Evolutionary conservation across 2,888 invertebrate genomes (phyloP), one percentile per base, ranked within the genome.

Genomic region (Drosophila lacicola): DNA sequence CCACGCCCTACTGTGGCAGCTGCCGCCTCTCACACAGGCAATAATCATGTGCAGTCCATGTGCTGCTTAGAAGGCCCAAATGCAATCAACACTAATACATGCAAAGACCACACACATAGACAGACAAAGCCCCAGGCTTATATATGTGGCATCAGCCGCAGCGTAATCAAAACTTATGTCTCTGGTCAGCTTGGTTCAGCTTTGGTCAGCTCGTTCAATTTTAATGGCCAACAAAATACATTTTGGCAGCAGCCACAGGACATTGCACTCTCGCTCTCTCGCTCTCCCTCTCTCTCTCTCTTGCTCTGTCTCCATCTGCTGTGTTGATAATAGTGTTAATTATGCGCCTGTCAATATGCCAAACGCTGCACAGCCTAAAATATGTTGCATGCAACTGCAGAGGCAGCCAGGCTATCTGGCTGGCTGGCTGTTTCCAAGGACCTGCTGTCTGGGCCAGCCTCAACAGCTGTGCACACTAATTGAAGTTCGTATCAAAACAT

Each of bases 311-410:
- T n/a, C 39, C 47, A 14, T 19, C 50, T 56, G 60, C 61, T 83
- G 58, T 86, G 69, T 74, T 74, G 89, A 89, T 83, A 83, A 89
- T 83, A 83, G 89, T 83, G 83, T 83, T 83, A 83, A 83, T 83
- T 83, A 83, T 83, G 83, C 83, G 89, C 83, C 88, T 83, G 83
- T 83, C 83, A 83, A 83, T 83, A 88, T 83, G 87, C 84, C 83
- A 86, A 77, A 83, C 70, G 66, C 66, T 70, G 74, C 81, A 72
- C 78, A 72, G 70, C 64, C 89, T 74, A 70, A 86, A 88, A 83
- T 86, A 77, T 86, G 87, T 64, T 66, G 64, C 56, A 39, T 63
- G 21, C 46, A 50, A n/a, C 37, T 62, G 37, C 37, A 29, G 39
- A 53, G 36, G 55, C 47, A 47, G 66, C 46, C 50, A 19, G 50